Conservation (phyloP, 2,797 vertebrate genomes). For the Microcaecilia unicolor region DNA sequence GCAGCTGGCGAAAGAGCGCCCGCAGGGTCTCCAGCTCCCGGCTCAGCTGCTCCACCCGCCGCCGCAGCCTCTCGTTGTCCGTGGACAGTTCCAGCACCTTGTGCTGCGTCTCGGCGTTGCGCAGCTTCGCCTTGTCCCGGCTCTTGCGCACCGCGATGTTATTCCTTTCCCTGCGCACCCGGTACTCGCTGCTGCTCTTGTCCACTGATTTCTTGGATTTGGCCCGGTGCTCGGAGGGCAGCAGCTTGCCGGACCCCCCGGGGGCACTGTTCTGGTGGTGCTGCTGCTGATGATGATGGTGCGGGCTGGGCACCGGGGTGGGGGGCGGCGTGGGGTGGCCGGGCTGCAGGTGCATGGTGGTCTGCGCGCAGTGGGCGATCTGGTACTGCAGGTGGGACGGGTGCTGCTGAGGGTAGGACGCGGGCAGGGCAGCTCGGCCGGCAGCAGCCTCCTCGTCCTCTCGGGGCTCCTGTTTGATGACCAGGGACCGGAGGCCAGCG, state of each 20-base stretch:
- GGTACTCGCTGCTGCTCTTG: constrained; percentile 90
- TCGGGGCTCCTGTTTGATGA: constrained; percentile 86
- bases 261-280: constrained; percentile 38
- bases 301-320: constrained; percentile 88
- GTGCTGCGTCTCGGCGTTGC: constrained; percentile 93
- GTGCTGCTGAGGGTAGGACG: constrained; percentile 59
- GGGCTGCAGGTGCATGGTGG: constrained; percentile 89
- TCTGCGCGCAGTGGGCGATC: constrained; percentile 90
- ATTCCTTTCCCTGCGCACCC: constrained; percentile 89
- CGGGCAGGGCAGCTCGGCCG: constrained; percentile 56
- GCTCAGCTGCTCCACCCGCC: constrained; percentile 88
- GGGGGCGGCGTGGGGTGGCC: constrained; percentile 91
- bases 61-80: constrained; percentile 90
- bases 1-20: constrained; percentile 91
- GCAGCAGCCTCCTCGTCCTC: constrained; percentile 82
- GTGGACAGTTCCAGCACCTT: constrained; percentile 84
- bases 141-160: constrained; percentile 96
- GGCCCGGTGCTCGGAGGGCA: constrained; percentile 48
- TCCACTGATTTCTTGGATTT: constrained; percentile 85
- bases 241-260: constrained; percentile 54
- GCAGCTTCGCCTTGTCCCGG: constrained; percentile 94
- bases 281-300: too few relatives aligned
- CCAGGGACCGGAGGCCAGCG: constrained; percentile 70
- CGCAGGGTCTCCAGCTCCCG: constrained; percentile 89
- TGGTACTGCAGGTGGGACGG: constrained; percentile 89